Conservation (phyloP, 2,113 vertebrate genomes). For the Thunnus thynnus region DNA sequence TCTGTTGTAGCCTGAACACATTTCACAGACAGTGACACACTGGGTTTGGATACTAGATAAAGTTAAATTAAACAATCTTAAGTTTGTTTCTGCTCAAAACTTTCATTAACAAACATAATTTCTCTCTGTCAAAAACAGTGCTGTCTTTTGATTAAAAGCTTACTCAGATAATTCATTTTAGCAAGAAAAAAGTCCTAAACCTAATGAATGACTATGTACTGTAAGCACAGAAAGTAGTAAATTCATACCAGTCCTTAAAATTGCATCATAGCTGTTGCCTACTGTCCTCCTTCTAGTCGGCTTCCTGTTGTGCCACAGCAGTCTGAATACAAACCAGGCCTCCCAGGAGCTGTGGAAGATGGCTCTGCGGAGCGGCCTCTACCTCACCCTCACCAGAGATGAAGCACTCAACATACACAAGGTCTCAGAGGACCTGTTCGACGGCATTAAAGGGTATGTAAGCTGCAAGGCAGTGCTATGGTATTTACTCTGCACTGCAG, state of each 20-base stretch:
- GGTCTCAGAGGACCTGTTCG: conserved; percentile 89
- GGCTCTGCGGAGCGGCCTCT: conserved; percentile 90
- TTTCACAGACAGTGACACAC: neutral
- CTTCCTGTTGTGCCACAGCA: conserved; percentile 92
- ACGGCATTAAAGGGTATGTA: conserved; percentile 90
- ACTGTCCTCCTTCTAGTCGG: conserved; percentile 84
- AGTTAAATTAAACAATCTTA: neutral
- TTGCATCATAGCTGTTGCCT: neutral
- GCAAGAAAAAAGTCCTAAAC: neutral
- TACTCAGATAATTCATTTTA: neutral
- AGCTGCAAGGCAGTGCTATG: neutral
- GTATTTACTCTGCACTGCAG: neutral
- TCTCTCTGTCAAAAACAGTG: too few species aligned
- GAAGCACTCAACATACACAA: conserved; percentile 91
- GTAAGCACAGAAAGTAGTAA: neutral
- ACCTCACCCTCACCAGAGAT: conserved; percentile 90
- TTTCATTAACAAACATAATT: too few species aligned
- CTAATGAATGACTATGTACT: neutral
- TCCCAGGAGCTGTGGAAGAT: conserved; percentile 92
- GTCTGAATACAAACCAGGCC: conserved; percentile 83
- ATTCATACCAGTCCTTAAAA: neutral
- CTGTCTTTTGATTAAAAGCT: neutral
- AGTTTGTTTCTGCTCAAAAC: neutral
- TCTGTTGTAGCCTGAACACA: neutral
- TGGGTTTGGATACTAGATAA: neutral